phyloP scores from a whole-genome alignment of 2,888 invertebrate species.

The Venusia cambrica region DNA sequence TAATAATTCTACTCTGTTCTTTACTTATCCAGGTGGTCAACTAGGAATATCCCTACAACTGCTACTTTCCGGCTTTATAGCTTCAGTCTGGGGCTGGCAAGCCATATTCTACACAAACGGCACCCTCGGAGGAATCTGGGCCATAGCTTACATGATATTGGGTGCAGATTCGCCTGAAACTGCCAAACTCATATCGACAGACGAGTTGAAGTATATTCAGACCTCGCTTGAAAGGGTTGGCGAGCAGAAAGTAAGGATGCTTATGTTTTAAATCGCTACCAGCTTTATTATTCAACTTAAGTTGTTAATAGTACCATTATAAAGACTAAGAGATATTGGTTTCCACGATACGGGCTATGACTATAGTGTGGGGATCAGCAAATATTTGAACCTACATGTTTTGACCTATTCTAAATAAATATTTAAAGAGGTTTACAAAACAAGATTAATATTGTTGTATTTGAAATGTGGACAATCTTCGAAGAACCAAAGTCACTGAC shows the following conservation, averaged over 20 bases:
- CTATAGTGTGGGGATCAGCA: no score
- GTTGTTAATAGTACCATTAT: no score
- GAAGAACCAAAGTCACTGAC: no score
- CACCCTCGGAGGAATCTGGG: slow-evolving; percentile 82
- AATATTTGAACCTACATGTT: no score
- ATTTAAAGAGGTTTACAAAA: no score
- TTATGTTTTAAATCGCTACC: slow-evolving; percentile 3
- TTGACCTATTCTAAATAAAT: no score
- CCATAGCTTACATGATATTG: slow-evolving; percentile 78
- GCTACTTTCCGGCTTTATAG: slow-evolving; percentile 86
- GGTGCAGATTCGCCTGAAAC: slow-evolving; percentile 86
- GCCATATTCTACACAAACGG: slow-evolving; percentile 89
- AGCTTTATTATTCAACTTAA: no score
- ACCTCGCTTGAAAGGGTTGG: slow-evolving; percentile 64
- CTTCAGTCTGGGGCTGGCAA: slow-evolving; percentile 87
- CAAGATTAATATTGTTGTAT: no score
- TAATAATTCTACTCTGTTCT: slow-evolving; percentile 9
- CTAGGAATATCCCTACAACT: slow-evolving; percentile 89
- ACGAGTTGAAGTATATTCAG: slow-evolving; percentile 86
- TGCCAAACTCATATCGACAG: slow-evolving; percentile 79
- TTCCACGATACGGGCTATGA: no score
- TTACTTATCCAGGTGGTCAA: slow-evolving; percentile 83
- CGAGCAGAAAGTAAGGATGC: slow-evolving; percentile 58
- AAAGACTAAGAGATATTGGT: no score
- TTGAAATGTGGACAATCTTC: no score